Conservation (phyloP, 1,140 invertebrate species). For the Hydropsyche tenuis region DNA sequence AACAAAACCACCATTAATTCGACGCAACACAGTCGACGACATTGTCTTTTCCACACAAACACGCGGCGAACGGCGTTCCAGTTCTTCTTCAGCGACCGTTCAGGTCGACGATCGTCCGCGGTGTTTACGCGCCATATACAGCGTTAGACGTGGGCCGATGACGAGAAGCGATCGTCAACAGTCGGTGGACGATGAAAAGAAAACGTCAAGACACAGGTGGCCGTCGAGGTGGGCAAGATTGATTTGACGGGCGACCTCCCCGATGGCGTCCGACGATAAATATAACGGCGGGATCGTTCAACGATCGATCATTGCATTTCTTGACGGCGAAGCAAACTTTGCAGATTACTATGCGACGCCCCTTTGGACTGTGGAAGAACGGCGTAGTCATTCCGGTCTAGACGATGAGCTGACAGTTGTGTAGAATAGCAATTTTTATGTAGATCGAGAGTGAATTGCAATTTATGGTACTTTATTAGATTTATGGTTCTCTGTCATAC, state of each 20-base stretch:
- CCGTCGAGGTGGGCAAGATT: constrained; percentile 30
- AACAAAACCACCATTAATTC: no score
- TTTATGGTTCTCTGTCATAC: no score
- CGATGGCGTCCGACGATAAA: constrained; percentile 29
- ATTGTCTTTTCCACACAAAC: no score
- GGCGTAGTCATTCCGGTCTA: no score
- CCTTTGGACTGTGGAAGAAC: neutral
- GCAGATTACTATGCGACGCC: neutral
- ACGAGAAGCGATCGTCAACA: constrained; percentile 15
- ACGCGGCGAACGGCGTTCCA: neutral
- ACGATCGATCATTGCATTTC: constrained; percentile 29
- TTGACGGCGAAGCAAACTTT: constrained; percentile 32
- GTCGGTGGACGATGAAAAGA: no score
- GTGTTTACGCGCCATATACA: no score
- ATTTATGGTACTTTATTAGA: no score
- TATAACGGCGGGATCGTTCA: constrained; percentile 18
- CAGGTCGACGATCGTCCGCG: neutral
- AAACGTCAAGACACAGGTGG: neutral
- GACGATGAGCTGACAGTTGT: no score
- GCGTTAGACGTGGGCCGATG: neutral
- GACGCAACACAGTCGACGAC: no score
- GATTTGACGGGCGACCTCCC: constrained; percentile 33
- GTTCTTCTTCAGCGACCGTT: neutral
- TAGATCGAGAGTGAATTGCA: no score
- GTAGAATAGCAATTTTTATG: no score